Conservation (phyloP, 2,113 vertebrate species). For the Euleptes europaea region DNA sequence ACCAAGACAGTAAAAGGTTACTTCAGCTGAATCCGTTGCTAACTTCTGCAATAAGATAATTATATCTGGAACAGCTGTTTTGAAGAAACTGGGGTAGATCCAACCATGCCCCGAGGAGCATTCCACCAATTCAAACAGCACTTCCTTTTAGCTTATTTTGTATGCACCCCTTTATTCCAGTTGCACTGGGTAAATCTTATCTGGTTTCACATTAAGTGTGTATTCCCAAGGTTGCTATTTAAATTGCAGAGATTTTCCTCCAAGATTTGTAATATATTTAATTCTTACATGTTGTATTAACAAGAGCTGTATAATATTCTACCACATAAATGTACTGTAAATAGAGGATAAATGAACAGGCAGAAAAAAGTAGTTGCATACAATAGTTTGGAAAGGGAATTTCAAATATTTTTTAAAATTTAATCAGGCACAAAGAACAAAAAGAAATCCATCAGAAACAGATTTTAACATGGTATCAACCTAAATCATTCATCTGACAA, state of each 20-base stretch:
- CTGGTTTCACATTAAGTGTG: neutral
- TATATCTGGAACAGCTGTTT: neutral
- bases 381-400: too few relatives aligned
- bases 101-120: too few relatives aligned
- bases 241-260: neutral
- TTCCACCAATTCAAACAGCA: too few relatives aligned
- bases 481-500: neutral
- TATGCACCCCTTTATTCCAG: neutral
- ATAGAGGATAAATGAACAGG: neutral
- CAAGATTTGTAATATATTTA: neutral
- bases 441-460: neutral
- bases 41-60: neutral
- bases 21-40: neutral
- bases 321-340: neutral
- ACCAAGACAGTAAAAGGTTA: conserved; percentile 28
- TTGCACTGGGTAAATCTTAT: neutral
- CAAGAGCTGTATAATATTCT: neutral
- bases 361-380: too few relatives aligned
- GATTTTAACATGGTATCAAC: neutral
- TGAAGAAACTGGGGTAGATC: neutral
- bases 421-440: neutral
- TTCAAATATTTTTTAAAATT: neutral
- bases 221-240: neutral
- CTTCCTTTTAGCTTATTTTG: neutral
- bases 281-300: neutral